phyloP scores from a whole-genome alignment of 2,888 invertebrate species.

The Anodontia alba region DNA sequence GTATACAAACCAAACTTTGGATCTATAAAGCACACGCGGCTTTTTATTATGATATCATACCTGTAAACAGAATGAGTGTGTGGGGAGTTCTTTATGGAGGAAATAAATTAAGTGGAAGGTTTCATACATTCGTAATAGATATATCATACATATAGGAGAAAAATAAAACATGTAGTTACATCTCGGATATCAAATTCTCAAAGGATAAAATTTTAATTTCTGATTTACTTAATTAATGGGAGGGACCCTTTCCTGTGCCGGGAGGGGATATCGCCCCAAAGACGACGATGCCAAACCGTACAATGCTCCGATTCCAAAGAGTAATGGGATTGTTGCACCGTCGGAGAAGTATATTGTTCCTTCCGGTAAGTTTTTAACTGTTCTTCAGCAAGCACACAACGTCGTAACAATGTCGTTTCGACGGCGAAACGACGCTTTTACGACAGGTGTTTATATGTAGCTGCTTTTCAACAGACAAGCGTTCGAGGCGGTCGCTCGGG shows the following conservation, averaged over 20 bases:
- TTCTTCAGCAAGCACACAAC: no score
- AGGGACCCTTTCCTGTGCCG: slow-evolving; percentile 59
- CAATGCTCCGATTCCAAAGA: slow-evolving; percentile 27
- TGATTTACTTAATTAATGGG: slow-evolving; percentile 57
- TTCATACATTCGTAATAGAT: background rate
- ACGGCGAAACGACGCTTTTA: no score
- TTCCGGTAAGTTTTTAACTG: slow-evolving; percentile 17
- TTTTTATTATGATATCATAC: background rate
- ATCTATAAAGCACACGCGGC: slow-evolving; percentile 1
- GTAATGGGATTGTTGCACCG: slow-evolving; percentile 17
- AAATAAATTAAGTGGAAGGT: background rate
- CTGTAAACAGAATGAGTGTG: background rate
- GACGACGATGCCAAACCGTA: slow-evolving; percentile 47
- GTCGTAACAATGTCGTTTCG: no score
- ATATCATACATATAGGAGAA: no score
- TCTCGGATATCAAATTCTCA: no score
- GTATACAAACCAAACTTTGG: background rate
- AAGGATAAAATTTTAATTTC: no score
- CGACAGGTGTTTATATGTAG: no score
- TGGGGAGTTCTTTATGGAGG: background rate
- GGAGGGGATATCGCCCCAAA: slow-evolving; percentile 39
- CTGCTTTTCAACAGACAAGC: no score
- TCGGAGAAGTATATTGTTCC: slow-evolving; percentile 21
- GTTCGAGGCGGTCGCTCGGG: no score
- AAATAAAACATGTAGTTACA: no score